Evolutionary conservation across 92 coral and sea anemone genomes (phyloP).

Genomic region (Diadumene lineata): DNA sequence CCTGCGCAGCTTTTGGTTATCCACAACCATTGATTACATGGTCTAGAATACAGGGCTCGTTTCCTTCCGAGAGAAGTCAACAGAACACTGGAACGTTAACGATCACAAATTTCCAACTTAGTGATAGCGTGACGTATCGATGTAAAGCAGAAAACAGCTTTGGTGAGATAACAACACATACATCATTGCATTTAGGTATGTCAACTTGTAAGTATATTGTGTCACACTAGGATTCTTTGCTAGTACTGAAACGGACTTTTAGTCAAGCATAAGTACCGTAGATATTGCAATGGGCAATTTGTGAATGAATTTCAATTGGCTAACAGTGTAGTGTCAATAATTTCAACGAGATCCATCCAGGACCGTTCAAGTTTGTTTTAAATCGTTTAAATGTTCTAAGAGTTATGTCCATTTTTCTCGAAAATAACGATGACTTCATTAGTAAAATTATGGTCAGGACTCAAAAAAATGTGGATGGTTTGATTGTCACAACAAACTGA

Average conservation of each 20-base stretch:
- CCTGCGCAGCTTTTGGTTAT: not conserved
- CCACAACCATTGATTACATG: not conserved
- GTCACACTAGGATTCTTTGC: not conserved
- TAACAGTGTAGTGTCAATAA: no score
- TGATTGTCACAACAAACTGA: no score
- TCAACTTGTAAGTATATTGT: not conserved
- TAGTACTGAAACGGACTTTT: slow-evolving; percentile 15
- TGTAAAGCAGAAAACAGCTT: not conserved
- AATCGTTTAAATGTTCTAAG: no score
- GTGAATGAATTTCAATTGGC: no score
- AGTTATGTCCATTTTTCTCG: no score
- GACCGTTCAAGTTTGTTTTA: no score
- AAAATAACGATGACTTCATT: no score
- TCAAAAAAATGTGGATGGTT: no score
- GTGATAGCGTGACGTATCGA: not conserved
- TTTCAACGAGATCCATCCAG: no score
- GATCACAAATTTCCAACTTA: not conserved
- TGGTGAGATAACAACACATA: not conserved
- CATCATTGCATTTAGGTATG: not conserved
- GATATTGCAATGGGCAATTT: no score
- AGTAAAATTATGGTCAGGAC: no score
- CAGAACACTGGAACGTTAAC: not conserved
- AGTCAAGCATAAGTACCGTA: not conserved
- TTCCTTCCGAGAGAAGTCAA: not conserved
- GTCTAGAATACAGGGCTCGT: not conserved